Evolutionary conservation across 64 coral and sea anemone genomes (phyloP).

Genomic region (Pocillopora damicornis): DNA sequence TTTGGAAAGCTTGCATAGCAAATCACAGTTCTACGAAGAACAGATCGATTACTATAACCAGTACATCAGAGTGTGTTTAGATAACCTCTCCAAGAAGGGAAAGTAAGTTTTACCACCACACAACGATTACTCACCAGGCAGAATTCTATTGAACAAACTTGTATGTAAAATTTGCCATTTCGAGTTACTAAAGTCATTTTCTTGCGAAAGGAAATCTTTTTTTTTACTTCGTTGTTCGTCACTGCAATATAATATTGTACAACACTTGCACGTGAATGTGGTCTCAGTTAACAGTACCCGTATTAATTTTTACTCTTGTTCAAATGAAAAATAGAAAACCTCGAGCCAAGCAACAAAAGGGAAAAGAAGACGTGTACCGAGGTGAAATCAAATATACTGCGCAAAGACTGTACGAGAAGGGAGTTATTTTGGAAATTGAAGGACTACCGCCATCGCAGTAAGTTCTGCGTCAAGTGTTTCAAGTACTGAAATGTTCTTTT

Average conservation of each 20-base stretch:
- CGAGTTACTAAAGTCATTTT: too few relatives aligned
- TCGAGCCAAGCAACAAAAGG: constrained; percentile 39
- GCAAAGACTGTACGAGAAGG: constrained; percentile 91
- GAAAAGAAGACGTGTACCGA: constrained; percentile 76
- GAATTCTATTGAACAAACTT: too few relatives aligned
- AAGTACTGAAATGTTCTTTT: too few relatives aligned
- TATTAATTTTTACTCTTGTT: not conserved
- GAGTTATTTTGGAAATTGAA: constrained; percentile 94
- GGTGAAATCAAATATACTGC: constrained; percentile 95
- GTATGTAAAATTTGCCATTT: too few relatives aligned
- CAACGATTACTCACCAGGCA: not conserved
- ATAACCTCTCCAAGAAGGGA: constrained; percentile 90
- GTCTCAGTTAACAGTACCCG: not conserved
- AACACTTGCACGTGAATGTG: too few relatives aligned
- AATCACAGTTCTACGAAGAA: constrained; percentile 95
- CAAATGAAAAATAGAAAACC: constrained; percentile 26
- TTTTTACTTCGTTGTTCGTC: too few relatives aligned
- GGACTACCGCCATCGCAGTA: constrained; percentile 90
- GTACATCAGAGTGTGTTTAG: constrained; percentile 88
- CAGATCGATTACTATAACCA: constrained; percentile 98
- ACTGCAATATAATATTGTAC: too few relatives aligned
- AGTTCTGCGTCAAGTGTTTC: not conserved
- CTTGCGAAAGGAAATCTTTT: too few relatives aligned
- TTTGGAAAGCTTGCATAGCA: constrained; percentile 83
- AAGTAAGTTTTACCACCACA: constrained; percentile 60